Evolutionary conservation across 2,888 invertebrate genomes (phyloP), one percentile per base, ranked within the genome.

Genomic region (Craniophora ligustri): DNA sequence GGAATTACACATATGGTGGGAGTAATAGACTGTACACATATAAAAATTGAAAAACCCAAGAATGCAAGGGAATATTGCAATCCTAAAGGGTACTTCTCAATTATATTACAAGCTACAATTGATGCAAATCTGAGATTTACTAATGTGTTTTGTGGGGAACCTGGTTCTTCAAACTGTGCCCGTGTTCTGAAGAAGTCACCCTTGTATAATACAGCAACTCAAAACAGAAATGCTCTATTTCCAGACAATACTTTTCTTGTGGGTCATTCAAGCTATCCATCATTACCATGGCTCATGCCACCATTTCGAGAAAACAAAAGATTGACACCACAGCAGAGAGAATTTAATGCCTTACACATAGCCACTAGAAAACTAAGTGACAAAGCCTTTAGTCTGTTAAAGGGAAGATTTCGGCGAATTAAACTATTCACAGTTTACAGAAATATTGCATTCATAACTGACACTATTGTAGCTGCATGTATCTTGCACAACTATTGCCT

Each of bases 401-500:
- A 87, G 56, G 77, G 74, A 16, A 79, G 87, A 66, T 88, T 88
- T 72, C 65, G 77, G 49, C 73, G 88, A 66, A 75, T 88, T 19
- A 87, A 85, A 76, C 61, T 71, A 10, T 87, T 87, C 69, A 79
- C 82, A 48, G 86, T 85, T 2, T 88, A 88, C 63, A 84, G 87
- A 75, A 85, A 87, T 67, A 78, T 87, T 49, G 67, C 80, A 44
- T 88, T 88, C 71, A 86, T 88, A 48, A 87, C 85, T 47, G 87
- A 88, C 49, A 81, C 85, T 53, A 73, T 86, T 67, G 87, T 86
- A 35, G 87, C 87, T 42, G 86, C 88, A 48, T 88, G 88, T 65
- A 85, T 88, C 60, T 76, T 88, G 58, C 87, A 88, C 60, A 88
- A 88, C 65, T 87, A 86, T 72, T 88, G 87, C 66, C 67, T 86